Evolutionary conservation across 1,140 invertebrate genomes (phyloP).

Genomic region (Planococcus citri): DNA sequence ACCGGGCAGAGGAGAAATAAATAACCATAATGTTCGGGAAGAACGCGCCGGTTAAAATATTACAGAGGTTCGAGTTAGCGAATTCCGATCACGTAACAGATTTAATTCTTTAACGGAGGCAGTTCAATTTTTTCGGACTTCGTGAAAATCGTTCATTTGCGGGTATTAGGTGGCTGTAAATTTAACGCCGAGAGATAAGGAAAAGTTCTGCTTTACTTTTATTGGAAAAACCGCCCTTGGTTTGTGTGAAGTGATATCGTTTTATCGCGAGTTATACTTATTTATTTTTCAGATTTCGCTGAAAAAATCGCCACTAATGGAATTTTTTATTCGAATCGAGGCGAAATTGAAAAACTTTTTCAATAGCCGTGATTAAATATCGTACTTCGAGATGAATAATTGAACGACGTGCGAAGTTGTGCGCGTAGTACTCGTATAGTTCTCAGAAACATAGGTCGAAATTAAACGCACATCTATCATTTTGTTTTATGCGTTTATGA

Average conservation of each 20-base stretch:
- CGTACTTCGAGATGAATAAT: background rate
- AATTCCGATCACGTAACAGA: constrained; percentile 18
- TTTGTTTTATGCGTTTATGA: too few relatives aligned
- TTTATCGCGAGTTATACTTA: constrained; percentile 12
- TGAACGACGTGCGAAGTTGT: too few relatives aligned
- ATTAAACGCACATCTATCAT: too few relatives aligned
- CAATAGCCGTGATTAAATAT: background rate
- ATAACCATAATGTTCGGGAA: too few relatives aligned
- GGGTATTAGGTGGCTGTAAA: background rate
- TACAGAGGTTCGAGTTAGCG: background rate
- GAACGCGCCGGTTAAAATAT: too few relatives aligned
- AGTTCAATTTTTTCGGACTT: constrained; percentile 17
- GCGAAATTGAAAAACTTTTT: background rate
- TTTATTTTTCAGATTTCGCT: background rate
- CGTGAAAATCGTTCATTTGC: constrained; percentile 17
- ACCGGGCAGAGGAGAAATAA: too few relatives aligned
- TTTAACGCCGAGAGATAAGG: background rate
- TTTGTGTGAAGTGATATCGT: background rate
- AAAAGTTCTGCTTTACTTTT: constrained; percentile 1
- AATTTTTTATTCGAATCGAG: background rate
- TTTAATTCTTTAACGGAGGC: constrained; percentile 13
- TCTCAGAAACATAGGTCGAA: too few relatives aligned
- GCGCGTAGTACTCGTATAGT: too few relatives aligned
- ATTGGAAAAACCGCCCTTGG: background rate
- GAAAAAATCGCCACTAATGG: background rate